Base-by-base conservation (phyloP, 2,113 vertebrate genomes). In the Proterorhinus semilunaris region DNA sequence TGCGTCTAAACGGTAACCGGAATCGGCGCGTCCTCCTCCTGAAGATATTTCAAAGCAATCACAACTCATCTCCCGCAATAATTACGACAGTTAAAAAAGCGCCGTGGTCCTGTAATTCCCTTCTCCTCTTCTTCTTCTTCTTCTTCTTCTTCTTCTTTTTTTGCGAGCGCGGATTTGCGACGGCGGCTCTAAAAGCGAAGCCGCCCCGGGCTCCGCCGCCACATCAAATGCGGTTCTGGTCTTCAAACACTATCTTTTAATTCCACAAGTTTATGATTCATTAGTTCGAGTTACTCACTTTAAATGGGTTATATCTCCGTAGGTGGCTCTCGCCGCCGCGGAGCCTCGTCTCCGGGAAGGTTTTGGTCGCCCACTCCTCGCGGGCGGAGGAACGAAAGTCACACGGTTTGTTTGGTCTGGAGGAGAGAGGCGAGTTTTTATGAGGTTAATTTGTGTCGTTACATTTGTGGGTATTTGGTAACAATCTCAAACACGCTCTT, bases 21-120 rank as follows among this genome's bases (percentile, higher is more conserved):
- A 73, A 62, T 68, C 84, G 76, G 53, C 81, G 58, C 36, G 0
- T 0, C 71, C 57, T 59, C 66, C 65, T 75, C 67, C 42, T 47
- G 0, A 64, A 76, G 67, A 83, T 69, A 67, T 79, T 66, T 78
- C 54, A 71, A 71, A 78, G 68, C 63, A 66, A 79, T 82, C 76
- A 75, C 69, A 65, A 49, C 15, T 17, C 43, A 75, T 83, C 68
- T 68, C 51, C 73, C 79, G n/a, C 15, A 46, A 67, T 81, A 78
- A 83, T 79, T 77, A 79, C 63, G 69, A 63, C 68, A 66, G 62
- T 42, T 36, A 79, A 79, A 45, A 45, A 69, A 65, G 66, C 59
- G 66, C 42, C 68, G 58, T 27, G 16, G 66, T 11, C 10, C 3
- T 6, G 16, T 21, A 50, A 13, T 12, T 50, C 15, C 49, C 5